Evolutionary conservation across 2,113 vertebrate genomes (phyloP).

Genomic region (Meriones unguiculatus): DNA sequence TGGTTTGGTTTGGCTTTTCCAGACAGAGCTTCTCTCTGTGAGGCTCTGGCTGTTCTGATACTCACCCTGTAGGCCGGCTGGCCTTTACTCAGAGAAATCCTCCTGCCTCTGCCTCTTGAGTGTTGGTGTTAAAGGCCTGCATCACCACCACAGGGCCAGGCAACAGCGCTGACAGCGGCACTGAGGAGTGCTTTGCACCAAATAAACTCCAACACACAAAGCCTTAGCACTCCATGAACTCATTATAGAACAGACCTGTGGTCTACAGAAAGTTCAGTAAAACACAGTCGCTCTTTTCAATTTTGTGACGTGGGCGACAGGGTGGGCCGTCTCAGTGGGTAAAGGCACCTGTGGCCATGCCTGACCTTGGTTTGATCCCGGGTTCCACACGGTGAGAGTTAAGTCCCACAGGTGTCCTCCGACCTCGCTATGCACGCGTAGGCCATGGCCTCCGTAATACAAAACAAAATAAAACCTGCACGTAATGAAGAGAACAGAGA

Average conservation of each 20-base stretch:
- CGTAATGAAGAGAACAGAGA: background rate
- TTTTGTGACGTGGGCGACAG: background rate
- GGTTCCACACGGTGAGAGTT: too few species aligned
- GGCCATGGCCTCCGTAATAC: too few species aligned
- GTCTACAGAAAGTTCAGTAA: slow-evolving; percentile 10
- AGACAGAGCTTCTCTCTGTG: too few species aligned
- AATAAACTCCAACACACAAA: background rate
- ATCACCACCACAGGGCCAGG: background rate
- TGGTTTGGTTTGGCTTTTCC: too few species aligned
- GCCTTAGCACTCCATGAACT: background rate
- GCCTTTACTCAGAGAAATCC: too few species aligned
- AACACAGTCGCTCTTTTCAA: background rate
- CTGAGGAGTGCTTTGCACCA: background rate
- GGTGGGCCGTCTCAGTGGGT: background rate
- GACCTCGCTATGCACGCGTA: background rate
- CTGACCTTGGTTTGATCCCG: background rate
- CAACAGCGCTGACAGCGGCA: background rate
- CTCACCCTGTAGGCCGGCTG: too few species aligned
- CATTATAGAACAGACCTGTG: slow-evolving; percentile 3
- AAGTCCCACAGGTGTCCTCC: background rate
- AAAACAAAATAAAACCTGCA: background rate
- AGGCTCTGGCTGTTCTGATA: too few species aligned
- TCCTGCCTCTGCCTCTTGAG: too few species aligned
- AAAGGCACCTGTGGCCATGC: background rate
- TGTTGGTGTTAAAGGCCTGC: too few species aligned